A percentile compares a stretch with the other conserved stretches of the same genome.
Conservation (phyloP, 2,797 vertebrate species). For the Schizothorax lantsangensis region DNA sequence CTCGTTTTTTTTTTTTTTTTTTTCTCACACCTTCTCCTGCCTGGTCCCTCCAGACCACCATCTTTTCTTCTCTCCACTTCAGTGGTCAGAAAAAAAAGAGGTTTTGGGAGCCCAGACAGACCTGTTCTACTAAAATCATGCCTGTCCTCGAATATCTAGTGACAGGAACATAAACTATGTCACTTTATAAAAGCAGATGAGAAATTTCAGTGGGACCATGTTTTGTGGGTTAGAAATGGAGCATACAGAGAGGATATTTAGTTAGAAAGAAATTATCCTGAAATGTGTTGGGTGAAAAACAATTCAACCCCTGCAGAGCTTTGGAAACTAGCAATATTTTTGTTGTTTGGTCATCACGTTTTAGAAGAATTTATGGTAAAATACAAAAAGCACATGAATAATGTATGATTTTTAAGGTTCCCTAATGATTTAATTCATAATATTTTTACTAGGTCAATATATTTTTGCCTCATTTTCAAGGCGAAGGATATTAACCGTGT, state of each 20-base stretch:
- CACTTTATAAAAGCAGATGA: slow-evolving; percentile 40
- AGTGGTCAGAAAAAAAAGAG: slow-evolving; percentile 42
- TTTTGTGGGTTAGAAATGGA: slow-evolving; percentile 29
- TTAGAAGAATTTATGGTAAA: not conserved
- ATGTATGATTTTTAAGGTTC: not conserved
- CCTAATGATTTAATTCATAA: not conserved
- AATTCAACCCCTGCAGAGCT: not conserved
- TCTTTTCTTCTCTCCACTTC: slow-evolving; percentile 41
- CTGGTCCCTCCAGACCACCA: slow-evolving; percentile 31
- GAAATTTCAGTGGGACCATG: slow-evolving; percentile 27
- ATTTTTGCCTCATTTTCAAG: not conserved
- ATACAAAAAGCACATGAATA: not conserved
- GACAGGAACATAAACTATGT: slow-evolving; percentile 51
- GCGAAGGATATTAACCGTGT: not conserved
- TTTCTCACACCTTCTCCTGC: slow-evolving; percentile 37
- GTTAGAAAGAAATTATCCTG: not conserved
- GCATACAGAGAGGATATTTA: slow-evolving; percentile 1
- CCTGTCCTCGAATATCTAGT: slow-evolving; percentile 39
- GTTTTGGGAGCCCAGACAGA: slow-evolving; percentile 28
- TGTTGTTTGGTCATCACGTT: not conserved
- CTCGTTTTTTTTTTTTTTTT: slow-evolving; percentile 18
- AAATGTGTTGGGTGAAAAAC: not conserved
- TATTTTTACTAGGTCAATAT: not conserved
- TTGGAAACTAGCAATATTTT: not conserved
- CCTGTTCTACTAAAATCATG: slow-evolving; percentile 52